Conservation (phyloP, 2,888 invertebrate species). For the Hypena proboscidalis region DNA sequence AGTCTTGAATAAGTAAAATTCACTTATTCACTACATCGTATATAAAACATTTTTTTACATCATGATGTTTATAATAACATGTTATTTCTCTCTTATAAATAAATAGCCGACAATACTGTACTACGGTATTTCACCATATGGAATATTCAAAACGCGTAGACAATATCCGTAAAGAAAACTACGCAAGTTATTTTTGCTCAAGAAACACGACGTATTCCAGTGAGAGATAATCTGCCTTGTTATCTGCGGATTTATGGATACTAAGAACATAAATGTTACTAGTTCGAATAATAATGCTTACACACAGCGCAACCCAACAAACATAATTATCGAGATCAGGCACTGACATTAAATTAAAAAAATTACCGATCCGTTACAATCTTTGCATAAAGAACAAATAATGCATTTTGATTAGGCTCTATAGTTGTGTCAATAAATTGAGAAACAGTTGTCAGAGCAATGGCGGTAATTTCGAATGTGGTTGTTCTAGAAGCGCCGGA, state of each 20-base stretch:
- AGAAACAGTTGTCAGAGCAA: too few species aligned
- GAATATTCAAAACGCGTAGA: conserved; percentile 23
- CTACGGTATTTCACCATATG: conserved; percentile 2
- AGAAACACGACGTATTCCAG: conserved; percentile 18
- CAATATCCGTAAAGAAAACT: conserved; percentile 18
- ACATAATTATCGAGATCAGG: too few species aligned
- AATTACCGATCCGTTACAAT: too few species aligned
- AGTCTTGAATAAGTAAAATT: conserved; percentile 23
- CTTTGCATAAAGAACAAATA: too few species aligned
- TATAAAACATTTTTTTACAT: conserved; percentile 16
- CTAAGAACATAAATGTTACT: not conserved
- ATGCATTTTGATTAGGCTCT: too few species aligned
- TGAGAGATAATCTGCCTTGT: conserved; percentile 22
- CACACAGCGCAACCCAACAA: too few species aligned
- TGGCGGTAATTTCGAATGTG: too few species aligned
- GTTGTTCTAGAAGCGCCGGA: conserved; percentile 2
- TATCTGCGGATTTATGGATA: conserved; percentile 27
- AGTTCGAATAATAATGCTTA: too few species aligned
- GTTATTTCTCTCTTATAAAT: conserved; percentile 9
- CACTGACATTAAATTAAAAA: too few species aligned
- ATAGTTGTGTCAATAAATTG: too few species aligned
- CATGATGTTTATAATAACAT: conserved; percentile 14
- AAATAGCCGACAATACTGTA: conserved; percentile 17
- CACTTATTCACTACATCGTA: conserved; percentile 9
- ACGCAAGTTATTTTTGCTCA: conserved; percentile 19